Evolutionary conservation across 2,113 vertebrate genomes (phyloP), one percentile per base, ranked within the genome.

Genomic region (Callospermophilus lateralis): DNA sequence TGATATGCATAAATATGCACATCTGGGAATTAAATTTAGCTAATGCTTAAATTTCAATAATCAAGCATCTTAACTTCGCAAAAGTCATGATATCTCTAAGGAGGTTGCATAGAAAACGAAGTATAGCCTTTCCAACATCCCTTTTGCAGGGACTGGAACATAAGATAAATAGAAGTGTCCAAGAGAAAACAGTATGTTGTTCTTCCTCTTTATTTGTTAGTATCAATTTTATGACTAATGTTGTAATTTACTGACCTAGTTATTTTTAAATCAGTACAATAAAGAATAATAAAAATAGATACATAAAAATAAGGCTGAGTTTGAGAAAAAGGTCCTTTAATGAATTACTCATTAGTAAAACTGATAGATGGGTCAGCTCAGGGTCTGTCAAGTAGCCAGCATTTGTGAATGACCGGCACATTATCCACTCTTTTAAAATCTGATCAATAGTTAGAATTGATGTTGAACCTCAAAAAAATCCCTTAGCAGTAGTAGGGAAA

Each of bases 1-100:
- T 89, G 70, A 89, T 95, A 93, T 95, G 73, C 68, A 97, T 96
- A 97, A 96, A 89, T 91, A 76, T 94, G 83, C 20, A 93, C 42
- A 79, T 93, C 28, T 74, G 42, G 74, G 58, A 96, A 86, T 97
- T 94, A 81, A 53, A 91, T 55, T 95, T 93, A 95, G 72, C 39
- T 34, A 51, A 24, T 34, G 74, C 28, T 90, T 93, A 85, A 90
- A 94, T 97, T 97, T 93, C 68, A 90, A 85, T 70, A 89, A 96
- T 89, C 65, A 92, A 88, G 53, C n/a, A 90, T 22, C 34, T 94
- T 93, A 96, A 73, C 63, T 93, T 95, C 81, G 32, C 2, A 79
- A 84, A 97, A 95, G 39, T 78, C 17, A 87, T 37, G 9, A 65
- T 86, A 89, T 58, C 34, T 74, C 48, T 86, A 79, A 87, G 58